Evolutionary conservation across 2,797 vertebrate species (phyloP).

Genomic region (Cryptoblepharus egeriae): DNA sequence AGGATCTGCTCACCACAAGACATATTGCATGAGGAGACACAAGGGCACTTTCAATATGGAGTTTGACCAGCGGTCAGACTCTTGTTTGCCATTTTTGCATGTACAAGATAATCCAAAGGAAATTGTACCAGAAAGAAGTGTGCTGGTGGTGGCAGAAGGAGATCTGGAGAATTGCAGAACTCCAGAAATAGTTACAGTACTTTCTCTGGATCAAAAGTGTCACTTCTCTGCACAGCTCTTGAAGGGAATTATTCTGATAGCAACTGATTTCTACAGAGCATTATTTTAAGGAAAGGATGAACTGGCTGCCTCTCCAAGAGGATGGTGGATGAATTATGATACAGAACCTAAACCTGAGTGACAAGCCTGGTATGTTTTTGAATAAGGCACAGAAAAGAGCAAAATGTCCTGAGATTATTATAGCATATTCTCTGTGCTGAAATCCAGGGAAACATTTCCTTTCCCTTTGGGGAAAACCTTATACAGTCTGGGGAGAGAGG

Average conservation of each 20-base stretch:
- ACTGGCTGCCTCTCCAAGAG: not conserved
- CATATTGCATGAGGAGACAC: too few relatives aligned
- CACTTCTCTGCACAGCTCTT: not conserved
- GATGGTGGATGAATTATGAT: constrained; percentile 4
- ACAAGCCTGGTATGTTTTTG: constrained; percentile 10
- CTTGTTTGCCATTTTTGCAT: not conserved
- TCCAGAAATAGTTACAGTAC: not conserved
- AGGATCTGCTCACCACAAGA: too few relatives aligned
- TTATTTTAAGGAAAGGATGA: constrained; percentile 17
- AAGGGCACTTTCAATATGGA: too few relatives aligned
- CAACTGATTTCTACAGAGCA: not conserved
- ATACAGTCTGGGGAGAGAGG: not conserved
- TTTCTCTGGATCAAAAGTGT: not conserved
- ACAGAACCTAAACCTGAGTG: constrained; percentile 16
- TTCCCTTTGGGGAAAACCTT: not conserved
- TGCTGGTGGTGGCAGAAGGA: not conserved
- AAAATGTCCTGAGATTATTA: not conserved
- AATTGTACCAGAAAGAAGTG: not conserved
- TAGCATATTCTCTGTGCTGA: not conserved
- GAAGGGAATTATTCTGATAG: not conserved
- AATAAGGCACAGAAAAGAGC: not conserved
- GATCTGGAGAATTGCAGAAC: too few relatives aligned
- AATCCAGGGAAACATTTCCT: constrained; percentile 15
- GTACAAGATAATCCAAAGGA: not conserved
- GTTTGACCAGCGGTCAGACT: too few relatives aligned